These are phyloP conservation scores for Daboia siamensis DNA, from an alignment of 2,113 vertebrate species.

Conservation along the genomic window DNA sequence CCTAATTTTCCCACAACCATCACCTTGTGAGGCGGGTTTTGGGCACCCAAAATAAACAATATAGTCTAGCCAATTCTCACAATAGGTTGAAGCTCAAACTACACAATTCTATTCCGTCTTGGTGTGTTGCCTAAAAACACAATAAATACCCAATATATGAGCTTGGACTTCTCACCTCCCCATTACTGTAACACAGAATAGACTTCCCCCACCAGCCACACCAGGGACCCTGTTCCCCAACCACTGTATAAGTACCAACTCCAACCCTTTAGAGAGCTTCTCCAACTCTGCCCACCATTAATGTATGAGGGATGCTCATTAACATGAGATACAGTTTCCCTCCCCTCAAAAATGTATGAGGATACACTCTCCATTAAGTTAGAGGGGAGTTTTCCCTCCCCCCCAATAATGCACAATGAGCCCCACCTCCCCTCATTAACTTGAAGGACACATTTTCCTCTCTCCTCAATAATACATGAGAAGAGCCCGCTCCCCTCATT, in stretches of 20 bases:
- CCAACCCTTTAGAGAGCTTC: background rate
- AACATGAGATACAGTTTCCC: too few species aligned
- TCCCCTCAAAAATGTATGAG: background rate
- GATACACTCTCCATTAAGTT: background rate
- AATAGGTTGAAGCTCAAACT: background rate
- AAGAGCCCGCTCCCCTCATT: background rate
- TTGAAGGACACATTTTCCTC: too few species aligned
- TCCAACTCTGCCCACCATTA: background rate
- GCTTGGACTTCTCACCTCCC: background rate
- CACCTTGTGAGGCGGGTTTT: background rate
- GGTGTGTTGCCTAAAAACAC: background rate
- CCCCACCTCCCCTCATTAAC: too few species aligned
- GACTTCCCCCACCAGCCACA: background rate
- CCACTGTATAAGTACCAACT: background rate
- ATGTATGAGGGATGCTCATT: background rate
- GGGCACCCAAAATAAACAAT: background rate
- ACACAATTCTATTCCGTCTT: background rate
- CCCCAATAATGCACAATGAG: too few species aligned
- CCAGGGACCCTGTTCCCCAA: background rate
- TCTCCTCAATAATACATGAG: background rate
- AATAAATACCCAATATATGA: background rate
- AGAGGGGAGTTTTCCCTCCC: background rate
- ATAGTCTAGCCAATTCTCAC: background rate
- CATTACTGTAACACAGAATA: background rate
- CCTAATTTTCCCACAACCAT: background rate